A percentile compares a stretch with the other conserved stretches of the same genome.
Conservation (phyloP, 2,888 invertebrate genomes). For the Dione juno region DNA sequence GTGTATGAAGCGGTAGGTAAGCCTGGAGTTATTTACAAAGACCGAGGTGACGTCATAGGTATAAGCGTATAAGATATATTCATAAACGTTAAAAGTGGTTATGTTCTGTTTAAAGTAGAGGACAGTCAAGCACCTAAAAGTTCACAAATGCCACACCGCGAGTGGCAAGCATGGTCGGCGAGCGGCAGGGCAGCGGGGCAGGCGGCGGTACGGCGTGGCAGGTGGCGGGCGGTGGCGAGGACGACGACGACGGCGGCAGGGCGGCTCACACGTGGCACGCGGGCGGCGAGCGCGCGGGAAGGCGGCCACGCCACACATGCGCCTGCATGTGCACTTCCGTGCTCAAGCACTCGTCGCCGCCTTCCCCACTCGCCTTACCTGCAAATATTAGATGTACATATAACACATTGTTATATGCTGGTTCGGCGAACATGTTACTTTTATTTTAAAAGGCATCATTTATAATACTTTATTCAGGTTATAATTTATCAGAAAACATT, state of each 20-base stretch:
- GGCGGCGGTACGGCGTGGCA: conserved; percentile 26
- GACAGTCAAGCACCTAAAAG: conserved; percentile 45
- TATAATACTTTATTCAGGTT: neutral
- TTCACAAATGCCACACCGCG: conserved; percentile 37
- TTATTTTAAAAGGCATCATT: neutral
- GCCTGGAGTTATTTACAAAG: conserved; percentile 73
- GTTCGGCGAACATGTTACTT: neutral
- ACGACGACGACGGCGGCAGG: conserved; percentile 46
- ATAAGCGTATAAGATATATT: conserved; percentile 62
- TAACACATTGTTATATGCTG: neutral
- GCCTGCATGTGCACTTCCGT: conserved; percentile 51
- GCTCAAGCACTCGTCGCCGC: conserved; percentile 48
- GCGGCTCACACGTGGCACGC: conserved; percentile 69
- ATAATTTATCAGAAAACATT: neutral
- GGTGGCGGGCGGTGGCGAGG: conserved; percentile 28
- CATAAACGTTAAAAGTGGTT: conserved; percentile 43
- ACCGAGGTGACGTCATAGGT: conserved; percentile 54
- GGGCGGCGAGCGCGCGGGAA: conserved; percentile 72
- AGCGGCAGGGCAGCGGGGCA: conserved; percentile 18
- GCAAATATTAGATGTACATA: conserved; percentile 47
- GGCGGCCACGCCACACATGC: conserved; percentile 67
- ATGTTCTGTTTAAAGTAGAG: conserved; percentile 39
- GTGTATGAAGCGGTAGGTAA: conserved; percentile 73
- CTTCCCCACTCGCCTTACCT: conserved; percentile 70
- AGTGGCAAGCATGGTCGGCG: conserved; percentile 21